Percentiles rank a stretch among this genome's conserved stretches.
Evolutionary conservation across 2,113 vertebrate genomes (phyloP).

Genomic region (Ictalurus furcatus): DNA sequence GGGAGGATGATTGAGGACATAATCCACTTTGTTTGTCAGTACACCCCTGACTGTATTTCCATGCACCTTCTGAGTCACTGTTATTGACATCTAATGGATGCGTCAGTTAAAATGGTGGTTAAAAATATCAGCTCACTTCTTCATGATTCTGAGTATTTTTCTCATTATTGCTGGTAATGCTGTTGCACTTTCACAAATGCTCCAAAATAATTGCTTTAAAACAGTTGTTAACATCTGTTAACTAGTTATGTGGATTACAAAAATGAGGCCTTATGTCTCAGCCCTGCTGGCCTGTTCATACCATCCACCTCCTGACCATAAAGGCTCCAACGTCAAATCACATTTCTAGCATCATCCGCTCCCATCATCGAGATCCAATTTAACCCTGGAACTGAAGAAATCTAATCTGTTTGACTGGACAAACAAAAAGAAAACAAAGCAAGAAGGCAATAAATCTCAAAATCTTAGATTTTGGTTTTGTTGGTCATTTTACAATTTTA

Average conservation of each 20-base stretch:
- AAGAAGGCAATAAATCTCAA: neutral
- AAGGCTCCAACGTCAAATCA: neutral
- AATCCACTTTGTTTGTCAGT: neutral
- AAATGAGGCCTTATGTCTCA: neutral
- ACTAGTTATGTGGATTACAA: neutral
- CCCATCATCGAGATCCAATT: neutral
- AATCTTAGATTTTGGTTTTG: neutral
- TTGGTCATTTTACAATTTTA: neutral
- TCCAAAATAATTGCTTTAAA: neutral
- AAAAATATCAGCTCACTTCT: neutral
- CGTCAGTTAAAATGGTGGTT: neutral
- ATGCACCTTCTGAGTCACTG: neutral
- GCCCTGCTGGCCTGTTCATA: neutral
- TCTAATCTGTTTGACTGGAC: neutral
- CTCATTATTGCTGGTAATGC: neutral
- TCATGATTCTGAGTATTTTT: neutral
- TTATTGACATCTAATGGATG: neutral
- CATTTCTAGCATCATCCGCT: neutral
- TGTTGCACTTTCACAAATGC: neutral
- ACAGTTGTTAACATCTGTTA: neutral
- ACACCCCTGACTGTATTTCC: neutral
- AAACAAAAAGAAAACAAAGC: neutral
- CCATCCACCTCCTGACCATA: neutral
- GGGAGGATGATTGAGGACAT: neutral
- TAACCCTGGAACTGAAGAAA: neutral